Base-by-base conservation (phyloP, 2,113 vertebrate species). In the Neodontobutis hainanensis region DNA sequence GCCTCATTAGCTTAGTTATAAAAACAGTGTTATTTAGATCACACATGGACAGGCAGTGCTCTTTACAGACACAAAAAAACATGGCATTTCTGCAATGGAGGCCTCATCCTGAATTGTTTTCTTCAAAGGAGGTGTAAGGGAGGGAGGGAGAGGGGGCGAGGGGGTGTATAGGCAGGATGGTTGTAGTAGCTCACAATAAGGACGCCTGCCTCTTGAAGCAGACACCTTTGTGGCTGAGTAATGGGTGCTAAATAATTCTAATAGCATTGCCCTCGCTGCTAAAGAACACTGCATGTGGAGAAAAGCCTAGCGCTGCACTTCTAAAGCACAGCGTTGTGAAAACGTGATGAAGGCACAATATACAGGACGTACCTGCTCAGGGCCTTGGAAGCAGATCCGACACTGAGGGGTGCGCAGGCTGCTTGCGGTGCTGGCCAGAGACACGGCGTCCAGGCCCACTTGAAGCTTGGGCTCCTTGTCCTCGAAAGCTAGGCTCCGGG, bases 341-440 rank as follows among this genome's bases (percentile, higher is more conserved):
- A 61, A 40, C 38, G 38, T 40, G 38, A 40, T 40, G 38, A 8
- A 52, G 38, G 16, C 59, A 55, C 36, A 8, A 16, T 59, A 64
- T 51, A 51, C 73, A 57, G 62, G 40, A n/a, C 43, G 60, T 89
- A 97, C 95, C 95, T 97, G 95, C 87, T 97, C 95, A 0, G 91
- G 95, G 82, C 95, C 95, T 74, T 97, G 95, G 91, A 97, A 97
- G 76, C 95, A 97, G 92, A 97, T 97, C 80, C 95, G 91, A 87
- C 95, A 96, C 92, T 96, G 95, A 45, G 95, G 95, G 76, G 92
- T 94, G 79, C 95, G 92, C 87, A 94, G 92, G 65, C 95, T 95
- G 88, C 95, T 96, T 73, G 91, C 90, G 75, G 92, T 92, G 91
- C 94, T 96, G 82, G 91, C 90, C 83, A 96, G 94, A 7, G 95